Base-by-base conservation (phyloP, 2,113 vertebrate genomes). In the Colistium nudipinnis region DNA sequence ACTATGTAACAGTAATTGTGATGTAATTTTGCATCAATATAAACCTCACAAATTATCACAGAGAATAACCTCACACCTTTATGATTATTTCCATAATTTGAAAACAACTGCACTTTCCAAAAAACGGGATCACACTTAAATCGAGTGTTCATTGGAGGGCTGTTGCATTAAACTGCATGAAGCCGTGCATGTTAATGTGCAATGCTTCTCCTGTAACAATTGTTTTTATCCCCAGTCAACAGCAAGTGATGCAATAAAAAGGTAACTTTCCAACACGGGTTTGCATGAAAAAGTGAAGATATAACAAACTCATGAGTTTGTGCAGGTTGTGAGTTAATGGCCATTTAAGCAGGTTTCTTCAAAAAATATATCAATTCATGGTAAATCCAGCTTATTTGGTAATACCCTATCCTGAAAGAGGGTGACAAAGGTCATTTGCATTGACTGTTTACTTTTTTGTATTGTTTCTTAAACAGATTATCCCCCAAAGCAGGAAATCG, bases 391-490 rank as follows among this genome's bases (percentile, higher is more conserved):
- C 17, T 55, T 24, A 39, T 16, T 39, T 39, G 3, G 19, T 12
- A 12, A 22, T 47, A 22, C 20, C 44, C 19, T 47, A 22, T 12
- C 44, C 6, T 47, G 20, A 47, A 47, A 47, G 24, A 47, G 12
- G 20, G 43, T 20, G 10, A 44, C 39, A n/a, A 20, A 10, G 43
- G 35, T 10, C 22, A 63, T 31, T 51, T 16, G n/a, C 9, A 24
- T 20, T 0, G 7, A 31, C 12, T n/a, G n/a, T n/a, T n/a, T n/a
- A n/a, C n/a, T n/a, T n/a, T n/a, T n/a, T n/a, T n/a, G n/a, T n/a
- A 41, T 56, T 66, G 47, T 39, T 54, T 48, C n/a, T 14, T 35
- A 56, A 54, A 60, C 1, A 11, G 4, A 54, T 44, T 38, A 62
- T 19, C 1, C 8, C 7, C 49, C 4, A 71, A 64, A 62, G n/a